These are phyloP conservation scores for Eulimnadia texana DNA, from an alignment of 1,140 invertebrate genomes.

Conservation along the genomic window DNA sequence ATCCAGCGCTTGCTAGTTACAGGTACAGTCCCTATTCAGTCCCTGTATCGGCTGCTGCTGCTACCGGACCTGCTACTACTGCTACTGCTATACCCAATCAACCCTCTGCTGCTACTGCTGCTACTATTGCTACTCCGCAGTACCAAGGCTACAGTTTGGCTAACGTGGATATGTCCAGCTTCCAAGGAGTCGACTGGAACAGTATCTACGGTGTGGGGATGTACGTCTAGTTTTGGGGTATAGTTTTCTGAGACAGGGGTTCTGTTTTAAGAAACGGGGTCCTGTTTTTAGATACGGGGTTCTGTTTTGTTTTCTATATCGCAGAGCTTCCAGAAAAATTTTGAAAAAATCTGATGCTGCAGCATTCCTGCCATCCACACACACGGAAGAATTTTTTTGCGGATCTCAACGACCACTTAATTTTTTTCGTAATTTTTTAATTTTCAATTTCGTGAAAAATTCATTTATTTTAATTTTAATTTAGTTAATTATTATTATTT, in stretches of 20 bases:
- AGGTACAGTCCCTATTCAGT: constrained; percentile 55
- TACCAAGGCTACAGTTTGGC: constrained; percentile 63
- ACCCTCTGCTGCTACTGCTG: constrained; percentile 23
- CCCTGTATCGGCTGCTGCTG: constrained; percentile 37
- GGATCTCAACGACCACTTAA: neutral
- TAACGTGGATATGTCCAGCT: constrained; percentile 78
- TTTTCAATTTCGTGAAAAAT: neutral
- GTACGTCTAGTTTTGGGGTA: constrained; percentile 41
- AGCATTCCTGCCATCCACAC: neutral
- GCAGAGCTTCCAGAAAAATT: too few species aligned
- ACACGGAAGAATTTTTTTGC: neutral
- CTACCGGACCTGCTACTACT: constrained; percentile 27
- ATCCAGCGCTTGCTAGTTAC: constrained; percentile 47
- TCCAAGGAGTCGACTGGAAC: constrained; percentile 77
- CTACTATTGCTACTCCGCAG: constrained; percentile 30
- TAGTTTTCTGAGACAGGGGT: too few species aligned
- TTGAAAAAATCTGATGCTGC: neutral
- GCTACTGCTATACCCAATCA: constrained; percentile 24
- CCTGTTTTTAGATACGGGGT: too few species aligned
- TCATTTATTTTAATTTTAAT: neutral
- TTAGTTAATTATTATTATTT: too few species aligned
- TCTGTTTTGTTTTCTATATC: too few species aligned
- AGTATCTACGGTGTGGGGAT: constrained; percentile 80
- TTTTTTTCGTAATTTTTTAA: neutral
- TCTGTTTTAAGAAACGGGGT: too few species aligned